Percentiles rank a stretch among this genome's conserved stretches.
These are phyloP conservation scores for Scleropages formosus DNA, from an alignment of 2,797 vertebrate genomes.

Conservation along the genomic window DNA sequence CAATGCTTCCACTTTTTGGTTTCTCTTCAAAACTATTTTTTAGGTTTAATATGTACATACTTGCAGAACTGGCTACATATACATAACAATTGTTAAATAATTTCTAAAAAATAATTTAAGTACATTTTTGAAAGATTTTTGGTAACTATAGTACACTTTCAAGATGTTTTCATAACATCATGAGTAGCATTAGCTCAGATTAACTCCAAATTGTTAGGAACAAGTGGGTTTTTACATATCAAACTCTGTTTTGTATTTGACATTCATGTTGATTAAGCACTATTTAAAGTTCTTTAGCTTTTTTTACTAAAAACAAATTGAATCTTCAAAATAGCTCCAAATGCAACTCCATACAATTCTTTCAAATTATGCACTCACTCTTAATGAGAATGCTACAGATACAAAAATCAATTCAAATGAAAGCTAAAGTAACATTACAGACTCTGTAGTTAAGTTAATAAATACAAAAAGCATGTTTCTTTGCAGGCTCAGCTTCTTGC, in stretches of 20 bases:
- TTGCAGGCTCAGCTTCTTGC: conserved; percentile 58
- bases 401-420: conserved; percentile 1
- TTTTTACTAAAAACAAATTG: background rate
- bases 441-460: conserved; percentile 39
- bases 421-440: conserved; percentile 25
- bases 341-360: background rate
- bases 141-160: background rate
- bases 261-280: conserved; percentile 13
- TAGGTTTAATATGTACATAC: conserved; percentile 12
- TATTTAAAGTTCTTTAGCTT: background rate
- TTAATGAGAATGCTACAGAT: conserved; percentile 7
- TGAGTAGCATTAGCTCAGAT: conserved; percentile 19
- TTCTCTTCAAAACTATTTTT: background rate
- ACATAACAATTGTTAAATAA: conserved; percentile 19
- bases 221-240: conserved; percentile 24
- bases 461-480: conserved; percentile 64
- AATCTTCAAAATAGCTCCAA: conserved; percentile 7
- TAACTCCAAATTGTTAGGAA: conserved; percentile 11
- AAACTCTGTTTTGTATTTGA: conserved; percentile 23
- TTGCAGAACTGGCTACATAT: conserved; percentile 13
- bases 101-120: conserved; percentile 25
- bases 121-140: conserved; percentile 15
- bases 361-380: background rate
- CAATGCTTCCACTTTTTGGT: background rate
- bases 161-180: conserved; percentile 2